Percentiles rank a stretch among this genome's conserved stretches.
Conservation (phyloP, 2,113 vertebrate species). For the Piaya cayana region DNA sequence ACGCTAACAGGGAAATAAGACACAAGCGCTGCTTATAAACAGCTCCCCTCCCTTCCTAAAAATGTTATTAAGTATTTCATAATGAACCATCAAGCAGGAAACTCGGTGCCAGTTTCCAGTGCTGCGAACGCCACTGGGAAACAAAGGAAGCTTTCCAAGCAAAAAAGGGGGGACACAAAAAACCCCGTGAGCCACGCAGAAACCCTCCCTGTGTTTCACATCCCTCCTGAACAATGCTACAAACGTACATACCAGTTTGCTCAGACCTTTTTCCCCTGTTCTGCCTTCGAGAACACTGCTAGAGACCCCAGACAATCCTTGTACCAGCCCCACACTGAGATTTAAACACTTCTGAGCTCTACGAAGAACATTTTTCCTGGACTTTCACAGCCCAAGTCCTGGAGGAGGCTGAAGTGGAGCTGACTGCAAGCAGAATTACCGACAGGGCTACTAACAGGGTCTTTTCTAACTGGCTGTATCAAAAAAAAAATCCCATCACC, state of each 20-base stretch:
- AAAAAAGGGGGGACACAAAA: neutral
- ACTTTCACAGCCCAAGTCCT: neutral
- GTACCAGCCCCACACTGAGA: neutral
- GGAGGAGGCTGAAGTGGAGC: neutral
- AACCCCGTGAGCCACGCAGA: neutral
- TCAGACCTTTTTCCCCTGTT: neutral
- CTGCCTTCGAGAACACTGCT: neutral
- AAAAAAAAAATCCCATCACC: neutral
- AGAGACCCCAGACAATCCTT: neutral
- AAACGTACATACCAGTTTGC: neutral
- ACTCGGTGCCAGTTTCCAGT: neutral
- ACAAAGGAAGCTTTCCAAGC: neutral
- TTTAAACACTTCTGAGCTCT: neutral
- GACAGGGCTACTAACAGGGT: neutral
- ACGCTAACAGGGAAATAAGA: neutral
- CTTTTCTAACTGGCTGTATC: neutral
- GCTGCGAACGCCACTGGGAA: neutral
- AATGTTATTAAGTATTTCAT: neutral
- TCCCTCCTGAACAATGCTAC: neutral
- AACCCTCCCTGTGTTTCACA: neutral
- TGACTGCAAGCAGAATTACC: neutral
- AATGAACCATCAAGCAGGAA: neutral
- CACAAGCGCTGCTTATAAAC: neutral
- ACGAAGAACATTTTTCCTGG: neutral
- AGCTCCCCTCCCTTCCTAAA: neutral